Evolutionary conservation across 2,113 vertebrate genomes (phyloP), one percentile per base, ranked within the genome.

Genomic region (Heptranchias perlo): DNA sequence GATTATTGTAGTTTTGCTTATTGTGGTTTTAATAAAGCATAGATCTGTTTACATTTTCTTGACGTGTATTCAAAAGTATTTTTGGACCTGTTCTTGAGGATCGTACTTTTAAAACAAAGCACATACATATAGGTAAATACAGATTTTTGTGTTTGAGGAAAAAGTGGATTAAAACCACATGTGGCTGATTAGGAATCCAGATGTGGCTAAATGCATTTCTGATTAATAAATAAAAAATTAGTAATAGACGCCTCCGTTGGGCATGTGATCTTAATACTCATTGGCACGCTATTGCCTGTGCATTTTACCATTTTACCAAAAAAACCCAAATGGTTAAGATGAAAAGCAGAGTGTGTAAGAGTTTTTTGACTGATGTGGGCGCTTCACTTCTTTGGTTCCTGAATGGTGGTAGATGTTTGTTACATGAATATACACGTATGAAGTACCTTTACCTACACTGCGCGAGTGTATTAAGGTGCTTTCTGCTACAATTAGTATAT

Each of bases 341-440:
- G 58, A n/a, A 39, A 92, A 61, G 89, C 73, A 16, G 11, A 78
- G n/a, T 82, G 76, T 54, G 18, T 2, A 16, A n/a, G 54, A n/a
- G 16, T 62, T 28, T 5, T 8, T 92, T 89, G 23, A 54, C 31
- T n/a, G 35, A 23, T 92, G 58, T 58, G 58, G n/a, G 14, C 39
- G 18, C 39, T 93, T 93, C 39, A 61, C 35, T 93, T 93, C 89
- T 93, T 93, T 93, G 58, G 89, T 64, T 93, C 39, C n/a, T 35
- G 13, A 61, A 18, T 61, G 11, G 35, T n/a, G 31, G 4, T 62
- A 62, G 16, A 62, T 54, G 3, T 92, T 92, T 91, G 69, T 78
- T 82, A 82, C 39, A 5, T 21, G 62, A 93, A 39, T 62, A 93
- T 35, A 91, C 58, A 93, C 58, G 6, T 58, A 10, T 62, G 58